Conservation (phyloP, 2,113 vertebrate species). For the Silurus meridionalis region DNA sequence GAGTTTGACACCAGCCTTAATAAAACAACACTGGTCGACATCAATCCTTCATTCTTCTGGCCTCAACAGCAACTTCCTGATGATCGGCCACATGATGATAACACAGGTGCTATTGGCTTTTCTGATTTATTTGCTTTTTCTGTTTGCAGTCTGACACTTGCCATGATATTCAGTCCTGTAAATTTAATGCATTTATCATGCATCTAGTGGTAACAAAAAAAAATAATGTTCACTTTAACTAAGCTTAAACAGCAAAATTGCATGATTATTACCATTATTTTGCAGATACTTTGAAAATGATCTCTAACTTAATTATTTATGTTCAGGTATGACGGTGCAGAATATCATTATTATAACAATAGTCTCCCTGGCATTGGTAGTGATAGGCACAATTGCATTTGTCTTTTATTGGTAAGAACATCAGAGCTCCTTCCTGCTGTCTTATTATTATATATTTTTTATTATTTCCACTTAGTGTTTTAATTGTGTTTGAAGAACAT, state of each 20-base stretch:
- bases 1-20: constrained; percentile 77
- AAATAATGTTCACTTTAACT: too few relatives aligned
- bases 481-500: neutral
- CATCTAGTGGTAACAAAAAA: neutral
- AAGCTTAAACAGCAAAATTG: neutral
- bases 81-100: constrained; percentile 53
- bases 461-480: neutral
- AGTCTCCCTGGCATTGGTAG: constrained; percentile 58
- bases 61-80: constrained; percentile 73
- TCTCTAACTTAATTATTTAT: neutral
- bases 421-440: neutral
- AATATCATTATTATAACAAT: constrained; percentile 60
- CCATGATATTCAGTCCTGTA: neutral
- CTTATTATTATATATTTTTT: neutral
- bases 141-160: neutral
- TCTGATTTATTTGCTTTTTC: neutral
- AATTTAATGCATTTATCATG: neutral
- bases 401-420: constrained; percentile 72
- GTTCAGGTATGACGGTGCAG: neutral
- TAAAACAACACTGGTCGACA: neutral
- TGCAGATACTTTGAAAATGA: neutral
- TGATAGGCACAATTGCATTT: constrained; percentile 71
- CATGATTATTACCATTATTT: neutral
- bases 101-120: neutral
- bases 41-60: constrained; percentile 80